These are phyloP conservation scores for Ptyas mucosa DNA, from an alignment of 2,113 vertebrate species.

Conservation along the genomic window DNA sequence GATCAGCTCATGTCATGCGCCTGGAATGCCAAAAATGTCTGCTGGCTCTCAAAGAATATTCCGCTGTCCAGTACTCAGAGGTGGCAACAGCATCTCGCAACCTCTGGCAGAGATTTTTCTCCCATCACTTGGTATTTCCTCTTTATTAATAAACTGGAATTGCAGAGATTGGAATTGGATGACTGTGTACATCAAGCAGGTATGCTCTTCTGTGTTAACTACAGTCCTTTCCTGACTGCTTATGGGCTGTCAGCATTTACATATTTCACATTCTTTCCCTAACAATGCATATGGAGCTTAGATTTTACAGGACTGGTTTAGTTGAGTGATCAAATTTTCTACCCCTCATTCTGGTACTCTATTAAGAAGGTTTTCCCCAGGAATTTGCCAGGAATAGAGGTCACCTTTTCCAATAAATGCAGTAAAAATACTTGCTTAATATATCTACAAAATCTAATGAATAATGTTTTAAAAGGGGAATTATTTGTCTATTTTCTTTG, in stretches of 20 bases:
- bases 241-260: not conserved
- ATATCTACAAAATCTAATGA: not conserved
- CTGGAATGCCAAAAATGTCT: not conserved
- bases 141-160: not conserved
- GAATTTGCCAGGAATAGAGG: not conserved
- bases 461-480: not conserved
- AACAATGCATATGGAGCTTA: not conserved
- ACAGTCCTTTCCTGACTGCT: not conserved
- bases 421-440: not conserved
- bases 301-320: not conserved
- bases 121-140: not conserved
- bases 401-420: not conserved
- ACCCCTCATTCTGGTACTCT: not conserved
- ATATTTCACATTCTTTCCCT: not conserved
- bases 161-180: not conserved
- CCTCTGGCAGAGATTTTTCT: not conserved
- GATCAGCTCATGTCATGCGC: not conserved
- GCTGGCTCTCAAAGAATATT: not conserved
- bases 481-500: not conserved
- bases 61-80: not conserved
- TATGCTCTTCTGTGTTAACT: not conserved
- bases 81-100: too few species aligned
- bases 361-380: not conserved
- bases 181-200: not conserved
- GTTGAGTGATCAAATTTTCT: not conserved